A percentile compares a stretch with the other conserved stretches of the same genome.
These are phyloP conservation scores for Antitype chi DNA, from an alignment of 2,888 invertebrate species.

Conservation along the genomic window DNA sequence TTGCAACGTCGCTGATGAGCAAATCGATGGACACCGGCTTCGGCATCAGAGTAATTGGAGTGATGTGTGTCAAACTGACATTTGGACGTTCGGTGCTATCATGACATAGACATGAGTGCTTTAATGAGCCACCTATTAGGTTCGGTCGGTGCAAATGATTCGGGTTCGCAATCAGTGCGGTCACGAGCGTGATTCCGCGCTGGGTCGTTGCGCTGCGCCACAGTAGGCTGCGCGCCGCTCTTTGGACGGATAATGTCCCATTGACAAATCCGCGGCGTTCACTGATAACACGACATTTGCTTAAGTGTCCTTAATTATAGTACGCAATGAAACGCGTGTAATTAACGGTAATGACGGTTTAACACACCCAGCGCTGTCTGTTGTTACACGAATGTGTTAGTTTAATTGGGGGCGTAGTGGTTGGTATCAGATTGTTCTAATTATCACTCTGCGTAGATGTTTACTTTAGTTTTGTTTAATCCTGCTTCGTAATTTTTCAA, in stretches of 20 bases:
- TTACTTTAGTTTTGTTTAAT: neutral
- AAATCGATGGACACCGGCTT: slow-evolving; percentile 31
- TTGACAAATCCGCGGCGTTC: slow-evolving; percentile 70
- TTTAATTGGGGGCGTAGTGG: slow-evolving; percentile 33
- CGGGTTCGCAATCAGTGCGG: slow-evolving; percentile 73
- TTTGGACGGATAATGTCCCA: slow-evolving; percentile 69
- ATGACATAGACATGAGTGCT: slow-evolving; percentile 56
- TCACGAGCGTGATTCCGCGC: slow-evolving; percentile 73
- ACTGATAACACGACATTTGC: slow-evolving; percentile 65
- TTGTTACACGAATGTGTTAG: slow-evolving; percentile 37
- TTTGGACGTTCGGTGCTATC: slow-evolving; percentile 46
- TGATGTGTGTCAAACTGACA: slow-evolving; percentile 55
- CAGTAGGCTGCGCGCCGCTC: no score
- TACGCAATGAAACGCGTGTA: slow-evolving; percentile 62
- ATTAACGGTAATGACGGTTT: slow-evolving; percentile 53
- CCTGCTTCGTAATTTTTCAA: neutral
- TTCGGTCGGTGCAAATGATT: slow-evolving; percentile 65
- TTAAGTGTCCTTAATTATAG: slow-evolving; percentile 71
- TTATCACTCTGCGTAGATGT: neutral
- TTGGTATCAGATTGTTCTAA: neutral
- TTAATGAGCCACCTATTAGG: slow-evolving; percentile 70
- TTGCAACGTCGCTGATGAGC: slow-evolving; percentile 30
- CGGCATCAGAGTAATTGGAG: slow-evolving; percentile 49
- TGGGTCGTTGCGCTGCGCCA: slow-evolving; percentile 68
- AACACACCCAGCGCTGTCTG: slow-evolving; percentile 39